phyloP scores from a whole-genome alignment of 1,140 invertebrate species.

The Magallana gigas region DNA sequence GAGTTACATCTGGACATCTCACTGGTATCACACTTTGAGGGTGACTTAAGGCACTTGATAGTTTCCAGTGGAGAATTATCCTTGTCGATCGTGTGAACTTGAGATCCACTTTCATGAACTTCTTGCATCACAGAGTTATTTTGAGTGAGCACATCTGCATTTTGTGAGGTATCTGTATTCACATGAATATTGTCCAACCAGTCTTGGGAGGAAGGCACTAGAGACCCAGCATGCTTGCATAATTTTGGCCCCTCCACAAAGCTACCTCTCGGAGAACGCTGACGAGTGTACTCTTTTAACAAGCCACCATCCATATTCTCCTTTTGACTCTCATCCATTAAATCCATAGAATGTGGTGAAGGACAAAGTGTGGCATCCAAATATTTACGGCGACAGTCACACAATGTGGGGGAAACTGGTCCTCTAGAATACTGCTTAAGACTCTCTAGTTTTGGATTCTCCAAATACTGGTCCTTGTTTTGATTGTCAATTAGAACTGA shows the following conservation, averaged over 20 bases:
- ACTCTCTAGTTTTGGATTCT: conserved; percentile 45
- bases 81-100: conserved; percentile 46
- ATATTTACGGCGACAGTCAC: conserved; percentile 46
- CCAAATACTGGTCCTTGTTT: conserved; percentile 36
- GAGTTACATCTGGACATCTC: conserved; percentile 43
- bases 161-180: conserved; percentile 19
- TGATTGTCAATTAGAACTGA: not conserved
- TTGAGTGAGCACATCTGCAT: conserved; percentile 35
- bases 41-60: conserved; percentile 50
- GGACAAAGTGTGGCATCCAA: not conserved
- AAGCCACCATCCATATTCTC: conserved; percentile 52
- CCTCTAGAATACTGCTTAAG: conserved; percentile 36
- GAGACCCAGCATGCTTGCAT: conserved; percentile 44
- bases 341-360: conserved; percentile 35
- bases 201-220: conserved; percentile 45
- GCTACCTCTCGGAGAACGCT: conserved; percentile 51
- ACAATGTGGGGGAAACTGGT: conserved; percentile 46
- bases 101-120: conserved; percentile 46
- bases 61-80: conserved; percentile 35
- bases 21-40: conserved; percentile 44
- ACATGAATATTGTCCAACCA: conserved; percentile 46
- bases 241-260: conserved; percentile 5
- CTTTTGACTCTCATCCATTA: conserved; percentile 57
- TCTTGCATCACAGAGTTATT: conserved; percentile 54
- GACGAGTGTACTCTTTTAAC: conserved; percentile 53